phyloP scores from a whole-genome alignment of 2,113 vertebrate species.

The Rhegmatorhina hoffmannsi region DNA sequence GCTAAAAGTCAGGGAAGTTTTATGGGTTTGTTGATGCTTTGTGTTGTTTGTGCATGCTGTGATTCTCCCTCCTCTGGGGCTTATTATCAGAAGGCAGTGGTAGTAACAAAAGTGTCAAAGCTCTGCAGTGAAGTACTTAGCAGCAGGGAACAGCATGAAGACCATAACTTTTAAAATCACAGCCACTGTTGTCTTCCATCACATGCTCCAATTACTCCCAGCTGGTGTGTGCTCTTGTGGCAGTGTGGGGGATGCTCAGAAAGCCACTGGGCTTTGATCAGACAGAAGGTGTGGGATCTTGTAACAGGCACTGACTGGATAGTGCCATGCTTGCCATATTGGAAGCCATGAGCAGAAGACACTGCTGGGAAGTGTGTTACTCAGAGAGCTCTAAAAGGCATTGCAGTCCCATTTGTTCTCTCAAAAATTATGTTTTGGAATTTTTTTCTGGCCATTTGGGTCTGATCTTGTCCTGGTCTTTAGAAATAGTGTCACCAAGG shows the following conservation, averaged over 20 bases:
- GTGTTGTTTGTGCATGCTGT: not conserved
- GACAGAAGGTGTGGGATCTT: rapidly evolving
- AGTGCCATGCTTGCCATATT: not conserved
- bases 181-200: not conserved
- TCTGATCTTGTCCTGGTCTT: not conserved
- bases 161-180: not conserved
- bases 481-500: not conserved
- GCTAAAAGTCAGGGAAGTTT: not conserved
- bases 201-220: not conserved
- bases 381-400: rapidly evolving
- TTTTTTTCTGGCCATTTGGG: not conserved
- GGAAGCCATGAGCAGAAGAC: not conserved
- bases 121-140: not conserved
- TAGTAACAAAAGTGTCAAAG: not conserved
- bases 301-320: rapidly evolving
- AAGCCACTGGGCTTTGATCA: not conserved
- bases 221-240: not conserved
- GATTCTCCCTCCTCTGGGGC: not conserved
- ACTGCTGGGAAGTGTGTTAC: not conserved
- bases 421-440: not conserved
- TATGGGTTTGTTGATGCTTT: not conserved
- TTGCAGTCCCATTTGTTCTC: not conserved
- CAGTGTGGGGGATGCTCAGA: not conserved
- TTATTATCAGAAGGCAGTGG: not conserved
- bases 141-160: not conserved